These are phyloP conservation scores for Heliconius erato DNA, from an alignment of 2,888 invertebrate genomes.

Conservation along the genomic window DNA sequence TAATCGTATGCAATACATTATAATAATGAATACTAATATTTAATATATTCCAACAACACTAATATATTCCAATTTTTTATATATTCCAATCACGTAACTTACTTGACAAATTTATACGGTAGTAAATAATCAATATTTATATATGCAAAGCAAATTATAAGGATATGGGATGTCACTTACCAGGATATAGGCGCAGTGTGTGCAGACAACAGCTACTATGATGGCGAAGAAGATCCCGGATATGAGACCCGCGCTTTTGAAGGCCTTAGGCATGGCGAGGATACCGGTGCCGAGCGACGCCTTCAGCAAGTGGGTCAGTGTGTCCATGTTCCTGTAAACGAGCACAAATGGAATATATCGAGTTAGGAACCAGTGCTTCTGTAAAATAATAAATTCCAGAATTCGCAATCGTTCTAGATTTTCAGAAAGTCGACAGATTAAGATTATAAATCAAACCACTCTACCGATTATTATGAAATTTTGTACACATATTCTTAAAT, in stretches of 20 bases:
- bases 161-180: conserved; percentile 64
- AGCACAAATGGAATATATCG: conserved; percentile 6
- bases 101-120: background rate
- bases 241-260: conserved; percentile 93
- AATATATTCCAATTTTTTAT: background rate
- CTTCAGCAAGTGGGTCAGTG: conserved; percentile 96
- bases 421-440: background rate
- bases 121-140: conserved; percentile 14
- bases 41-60: background rate
- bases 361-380: background rate
- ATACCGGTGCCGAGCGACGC: conserved; percentile 99
- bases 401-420: background rate
- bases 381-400: background rate
- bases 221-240: conserved; percentile 94
- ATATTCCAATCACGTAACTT: conserved; percentile 5
- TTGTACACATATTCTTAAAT: too few species aligned
- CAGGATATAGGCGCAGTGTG: conserved; percentile 97
- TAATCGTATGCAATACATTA: background rate
- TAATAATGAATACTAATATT: background rate
- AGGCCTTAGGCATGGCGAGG: conserved; percentile 96
- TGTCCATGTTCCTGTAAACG: conserved; percentile 92
- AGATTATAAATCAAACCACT: too few species aligned
- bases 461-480: too few species aligned
- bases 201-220: conserved; percentile 94
- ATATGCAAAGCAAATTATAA: conserved; percentile 1